Base-by-base conservation (phyloP, 2,113 vertebrate species). In the Piprites chloris region DNA sequence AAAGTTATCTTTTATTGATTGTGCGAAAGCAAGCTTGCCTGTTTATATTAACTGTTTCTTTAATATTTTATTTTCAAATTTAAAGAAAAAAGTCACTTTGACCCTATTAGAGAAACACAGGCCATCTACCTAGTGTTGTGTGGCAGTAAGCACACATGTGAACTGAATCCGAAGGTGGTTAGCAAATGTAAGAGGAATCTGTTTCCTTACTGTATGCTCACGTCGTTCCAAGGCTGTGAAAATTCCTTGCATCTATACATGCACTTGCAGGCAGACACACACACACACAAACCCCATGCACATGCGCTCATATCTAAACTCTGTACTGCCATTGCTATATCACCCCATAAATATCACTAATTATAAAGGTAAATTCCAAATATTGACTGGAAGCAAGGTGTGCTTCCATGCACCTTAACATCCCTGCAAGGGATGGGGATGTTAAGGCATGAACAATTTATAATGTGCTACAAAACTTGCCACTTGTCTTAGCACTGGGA, bases 181-280 rank as follows among this genome's bases (percentile, higher is more conserved):
- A 30, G 49, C 4, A n/a, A 86, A n/a, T 6, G 13, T 39, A 47
- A 23, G 32, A 73, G n/a, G 23, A 74, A 46, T 28, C 17, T 20
- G 14, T 26, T 73, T 42, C 62, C 32, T 85, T 63, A 17, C 30
- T 30, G 11, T 9, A 9, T 32, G 10, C 15, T 55, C 5, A 1
- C 24, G 33, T 84, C 44, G 6, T 52, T 72, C 49, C 47, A 59
- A 41, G 32, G 37, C 26, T 32, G 33, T 67, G 50, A n/a, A 53
- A 86, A 47, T 3, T 84, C 32, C 32, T 53, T 28, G 15, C 2
- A 9, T 5, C 53, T 11, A 2, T 11, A 26, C 26, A 6, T 0
- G 0, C 18, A 39, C 1, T 2, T 9, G 22, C 27, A 22, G 12
- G 15, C 41, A 53, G 5, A 30, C 3, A 4, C 3, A 3, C 9